Evolutionary conservation across 2,888 invertebrate species (phyloP).

Genomic region (Lasius fuliginosus): DNA sequence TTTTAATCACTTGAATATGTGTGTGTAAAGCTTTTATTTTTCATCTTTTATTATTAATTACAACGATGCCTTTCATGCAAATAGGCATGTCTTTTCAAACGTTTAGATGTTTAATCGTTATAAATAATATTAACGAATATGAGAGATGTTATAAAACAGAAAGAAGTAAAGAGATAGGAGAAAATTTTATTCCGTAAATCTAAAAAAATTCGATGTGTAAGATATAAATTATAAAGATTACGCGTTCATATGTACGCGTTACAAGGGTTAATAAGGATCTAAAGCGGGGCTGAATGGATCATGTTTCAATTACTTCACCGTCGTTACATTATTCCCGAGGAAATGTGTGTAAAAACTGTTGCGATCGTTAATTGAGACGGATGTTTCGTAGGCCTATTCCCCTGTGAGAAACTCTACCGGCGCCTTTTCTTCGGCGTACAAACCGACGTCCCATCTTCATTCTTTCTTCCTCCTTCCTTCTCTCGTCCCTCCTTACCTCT

Average conservation of each 20-base stretch:
- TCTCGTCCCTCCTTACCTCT: conserved; percentile 22
- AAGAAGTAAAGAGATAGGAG: neutral
- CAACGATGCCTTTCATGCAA: neutral
- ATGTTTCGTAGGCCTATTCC: conserved; percentile 47
- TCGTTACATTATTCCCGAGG: conserved; percentile 12
- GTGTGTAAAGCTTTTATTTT: neutral
- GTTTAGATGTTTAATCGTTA: neutral
- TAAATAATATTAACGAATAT: neutral
- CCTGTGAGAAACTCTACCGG: conserved; percentile 56
- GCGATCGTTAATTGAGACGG: conserved; percentile 47
- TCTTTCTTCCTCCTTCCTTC: conserved; percentile 33
- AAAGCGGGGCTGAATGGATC: conserved; percentile 3
- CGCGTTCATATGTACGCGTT: neutral
- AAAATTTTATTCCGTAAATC: neutral
- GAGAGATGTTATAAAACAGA: neutral
- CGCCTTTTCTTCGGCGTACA: conserved; percentile 45
- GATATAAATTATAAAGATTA: neutral
- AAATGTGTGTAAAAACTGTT: conserved; percentile 41
- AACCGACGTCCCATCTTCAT: conserved; percentile 37
- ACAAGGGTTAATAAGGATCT: neutral
- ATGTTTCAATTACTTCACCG: conserved; percentile 15
- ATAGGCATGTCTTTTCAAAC: neutral
- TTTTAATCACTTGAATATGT: neutral
- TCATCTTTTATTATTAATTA: neutral
- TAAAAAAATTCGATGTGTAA: neutral